These are phyloP conservation scores for Mionectes macconnelli DNA, from an alignment of 2,113 vertebrate genomes.

Conservation along the genomic window DNA sequence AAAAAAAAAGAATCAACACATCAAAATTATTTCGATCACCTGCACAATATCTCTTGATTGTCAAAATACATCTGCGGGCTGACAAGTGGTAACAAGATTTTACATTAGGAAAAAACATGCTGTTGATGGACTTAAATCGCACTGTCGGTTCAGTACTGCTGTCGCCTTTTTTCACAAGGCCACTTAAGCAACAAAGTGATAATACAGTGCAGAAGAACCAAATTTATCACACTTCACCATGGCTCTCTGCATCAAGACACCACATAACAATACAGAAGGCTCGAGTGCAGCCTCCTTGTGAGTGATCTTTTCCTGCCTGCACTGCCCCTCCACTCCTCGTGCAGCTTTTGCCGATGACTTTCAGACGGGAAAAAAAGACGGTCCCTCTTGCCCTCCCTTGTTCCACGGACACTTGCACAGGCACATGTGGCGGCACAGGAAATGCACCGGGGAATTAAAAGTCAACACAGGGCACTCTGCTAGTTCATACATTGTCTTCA, in stretches of 20 bases:
- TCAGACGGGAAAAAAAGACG: background rate
- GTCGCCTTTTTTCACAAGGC: background rate
- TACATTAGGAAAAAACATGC: background rate
- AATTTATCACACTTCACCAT: conserved; percentile 32
- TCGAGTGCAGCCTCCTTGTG: background rate
- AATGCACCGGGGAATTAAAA: conserved; percentile 14
- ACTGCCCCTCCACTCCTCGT: background rate
- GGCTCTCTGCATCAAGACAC: background rate
- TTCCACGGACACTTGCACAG: background rate
- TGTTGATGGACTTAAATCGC: background rate
- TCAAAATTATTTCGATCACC: conserved; percentile 33
- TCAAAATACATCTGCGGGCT: conserved; percentile 1
- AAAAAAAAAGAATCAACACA: background rate
- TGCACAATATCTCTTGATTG: background rate
- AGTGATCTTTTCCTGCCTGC: background rate
- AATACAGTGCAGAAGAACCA: background rate
- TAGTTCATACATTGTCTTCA: conserved; percentile 41
- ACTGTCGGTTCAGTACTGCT: background rate
- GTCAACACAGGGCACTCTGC: background rate
- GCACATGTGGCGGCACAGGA: background rate
- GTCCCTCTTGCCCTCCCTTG: background rate
- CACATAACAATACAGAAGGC: background rate
- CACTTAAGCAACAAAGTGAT: conserved; percentile 14
- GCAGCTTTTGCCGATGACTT: conserved; percentile 5
- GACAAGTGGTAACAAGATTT: conserved; percentile 1